Conservation (phyloP, 2,113 vertebrate genomes). For the Clarias magur region DNA sequence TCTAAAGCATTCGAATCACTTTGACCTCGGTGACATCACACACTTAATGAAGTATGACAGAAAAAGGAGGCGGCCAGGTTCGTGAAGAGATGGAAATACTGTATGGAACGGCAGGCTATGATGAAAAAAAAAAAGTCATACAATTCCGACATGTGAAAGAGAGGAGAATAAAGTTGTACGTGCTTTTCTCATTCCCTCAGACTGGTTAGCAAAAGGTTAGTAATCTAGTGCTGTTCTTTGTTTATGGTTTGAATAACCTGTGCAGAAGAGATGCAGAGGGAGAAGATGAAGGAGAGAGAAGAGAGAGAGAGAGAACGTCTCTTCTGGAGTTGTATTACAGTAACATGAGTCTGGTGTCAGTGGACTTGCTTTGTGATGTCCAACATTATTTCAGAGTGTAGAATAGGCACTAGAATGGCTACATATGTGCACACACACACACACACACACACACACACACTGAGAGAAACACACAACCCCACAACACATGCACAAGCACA, state of each 20-base stretch:
- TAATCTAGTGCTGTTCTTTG: background rate
- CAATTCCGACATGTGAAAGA: background rate
- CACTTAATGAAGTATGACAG: conserved; percentile 5
- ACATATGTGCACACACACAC: background rate
- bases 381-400: conserved; percentile 34
- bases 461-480: conserved; percentile 13
- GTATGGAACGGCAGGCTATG: background rate
- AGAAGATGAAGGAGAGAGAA: background rate
- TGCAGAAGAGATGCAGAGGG: background rate
- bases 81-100: background rate
- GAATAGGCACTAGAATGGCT: conserved; percentile 23
- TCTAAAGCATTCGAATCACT: conserved; percentile 7
- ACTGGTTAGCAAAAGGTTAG: background rate
- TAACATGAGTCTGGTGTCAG: conserved; percentile 36
- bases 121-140: background rate
- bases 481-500: conserved; percentile 46
- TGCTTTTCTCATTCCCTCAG: background rate
- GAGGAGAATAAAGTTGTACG: background rate
- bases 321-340: conserved; percentile 35
- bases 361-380: conserved; percentile 40
- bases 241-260: background rate
- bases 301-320: background rate
- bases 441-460: background rate
- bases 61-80: background rate
- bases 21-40: background rate